Evolutionary conservation across 2,113 vertebrate species (phyloP).

Genomic region (Salvelinus sp.): DNA sequence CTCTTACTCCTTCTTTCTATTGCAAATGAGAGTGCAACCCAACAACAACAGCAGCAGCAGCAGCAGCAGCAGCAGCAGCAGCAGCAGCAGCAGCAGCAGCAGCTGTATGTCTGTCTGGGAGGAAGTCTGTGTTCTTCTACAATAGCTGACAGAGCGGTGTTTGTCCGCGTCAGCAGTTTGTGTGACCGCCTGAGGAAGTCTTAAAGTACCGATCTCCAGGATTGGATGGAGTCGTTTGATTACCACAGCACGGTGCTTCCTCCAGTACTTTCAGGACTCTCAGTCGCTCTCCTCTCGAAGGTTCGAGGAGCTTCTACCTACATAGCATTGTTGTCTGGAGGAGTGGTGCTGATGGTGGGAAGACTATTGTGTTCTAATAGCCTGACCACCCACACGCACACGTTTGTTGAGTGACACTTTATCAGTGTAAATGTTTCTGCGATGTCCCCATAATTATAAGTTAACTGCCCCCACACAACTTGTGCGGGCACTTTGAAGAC

Average conservation of each 20-base stretch:
- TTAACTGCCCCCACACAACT: not conserved
- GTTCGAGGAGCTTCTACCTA: not conserved
- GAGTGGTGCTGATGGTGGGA: not conserved
- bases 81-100: too few species aligned
- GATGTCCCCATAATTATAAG: constrained; percentile 3
- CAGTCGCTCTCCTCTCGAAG: not conserved
- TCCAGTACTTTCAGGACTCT: not conserved
- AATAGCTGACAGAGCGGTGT: not conserved
- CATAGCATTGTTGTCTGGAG: not conserved
- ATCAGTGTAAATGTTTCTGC: not conserved
- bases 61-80: too few species aligned
- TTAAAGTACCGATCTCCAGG: not conserved
- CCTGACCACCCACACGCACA: constrained; percentile 5
- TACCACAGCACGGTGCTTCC: not conserved
- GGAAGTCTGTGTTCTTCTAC: not conserved
- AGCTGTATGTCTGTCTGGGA: not conserved
- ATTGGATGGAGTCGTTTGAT: not conserved
- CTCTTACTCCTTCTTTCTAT: too few species aligned
- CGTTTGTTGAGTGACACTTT: constrained; percentile 10
- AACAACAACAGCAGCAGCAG: too few species aligned
- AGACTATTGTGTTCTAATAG: not conserved
- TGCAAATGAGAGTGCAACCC: too few species aligned
- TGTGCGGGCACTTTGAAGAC: not conserved
- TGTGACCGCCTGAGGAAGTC: not conserved
- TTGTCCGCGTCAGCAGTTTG: not conserved